These are phyloP conservation scores for Lepetodrilus schrolli DNA, from an alignment of 2,888 invertebrate species.

Conservation along the genomic window DNA sequence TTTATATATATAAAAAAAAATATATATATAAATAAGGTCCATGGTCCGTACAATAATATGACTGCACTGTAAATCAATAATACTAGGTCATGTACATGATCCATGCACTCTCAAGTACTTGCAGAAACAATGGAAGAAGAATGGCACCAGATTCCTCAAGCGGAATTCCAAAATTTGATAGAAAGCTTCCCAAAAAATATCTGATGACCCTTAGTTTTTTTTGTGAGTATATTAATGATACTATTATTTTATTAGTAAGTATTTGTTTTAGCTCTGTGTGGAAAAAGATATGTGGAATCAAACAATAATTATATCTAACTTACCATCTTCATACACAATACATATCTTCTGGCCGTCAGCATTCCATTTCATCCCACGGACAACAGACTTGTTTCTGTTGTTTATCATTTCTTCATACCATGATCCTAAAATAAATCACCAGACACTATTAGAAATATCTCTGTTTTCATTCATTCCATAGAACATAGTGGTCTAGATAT, in stretches of 20 bases:
- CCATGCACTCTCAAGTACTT: neutral
- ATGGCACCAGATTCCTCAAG: no score
- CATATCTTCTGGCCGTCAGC: conserved; percentile 97
- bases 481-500: no score
- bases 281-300: neutral
- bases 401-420: conserved; percentile 99
- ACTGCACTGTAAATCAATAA: no score
- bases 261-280: neutral
- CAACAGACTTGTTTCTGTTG: conserved; percentile 97
- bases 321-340: conserved; percentile 98
- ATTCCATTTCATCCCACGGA: conserved; percentile 98
- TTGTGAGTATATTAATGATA: neutral
- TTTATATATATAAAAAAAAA: no score
- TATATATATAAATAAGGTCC: no score
- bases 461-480: no score
- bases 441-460: no score
- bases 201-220: neutral
- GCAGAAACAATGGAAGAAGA: neutral
- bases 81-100: no score
- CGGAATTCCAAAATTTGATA: no score
- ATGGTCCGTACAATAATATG: no score
- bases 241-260: neutral
- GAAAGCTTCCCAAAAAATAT: neutral
- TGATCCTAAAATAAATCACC: no score
- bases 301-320: conserved; percentile 19